These are phyloP conservation scores for Premnoplex brunnescens DNA, from an alignment of 2,797 vertebrate species.

Conservation along the genomic window DNA sequence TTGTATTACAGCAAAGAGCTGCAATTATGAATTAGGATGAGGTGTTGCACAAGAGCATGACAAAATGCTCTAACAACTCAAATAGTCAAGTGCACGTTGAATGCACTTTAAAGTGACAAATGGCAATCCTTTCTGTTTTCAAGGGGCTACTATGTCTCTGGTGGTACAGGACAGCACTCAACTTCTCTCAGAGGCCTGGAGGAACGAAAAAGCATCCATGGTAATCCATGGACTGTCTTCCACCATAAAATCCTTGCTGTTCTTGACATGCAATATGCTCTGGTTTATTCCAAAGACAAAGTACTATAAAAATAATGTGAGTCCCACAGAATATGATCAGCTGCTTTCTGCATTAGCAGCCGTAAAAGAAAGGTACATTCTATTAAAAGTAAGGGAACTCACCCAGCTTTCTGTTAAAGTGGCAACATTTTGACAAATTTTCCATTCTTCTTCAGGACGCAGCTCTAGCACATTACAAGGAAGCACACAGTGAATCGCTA, in stretches of 20 bases:
- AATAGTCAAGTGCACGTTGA: background rate
- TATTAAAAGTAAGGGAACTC: constrained; percentile 34
- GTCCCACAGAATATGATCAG: background rate
- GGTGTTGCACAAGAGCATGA: constrained; percentile 3
- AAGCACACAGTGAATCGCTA: background rate
- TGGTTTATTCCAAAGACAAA: background rate
- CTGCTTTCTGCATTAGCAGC: constrained; percentile 45
- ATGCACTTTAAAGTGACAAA: background rate
- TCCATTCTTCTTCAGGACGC: background rate
- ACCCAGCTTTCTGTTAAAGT: constrained; percentile 9
- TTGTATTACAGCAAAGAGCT: constrained; percentile 8
- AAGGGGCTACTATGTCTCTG: background rate
- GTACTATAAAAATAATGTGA: background rate
- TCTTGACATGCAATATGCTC: background rate
- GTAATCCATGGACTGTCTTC: background rate
- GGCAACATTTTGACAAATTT: background rate
- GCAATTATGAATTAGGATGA: background rate
- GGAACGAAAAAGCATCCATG: background rate
- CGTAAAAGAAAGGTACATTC: constrained; percentile 12
- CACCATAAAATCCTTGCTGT: background rate
- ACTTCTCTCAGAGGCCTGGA: background rate
- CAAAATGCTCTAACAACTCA: background rate
- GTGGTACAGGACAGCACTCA: background rate
- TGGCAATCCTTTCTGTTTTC: background rate
- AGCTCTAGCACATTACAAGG: background rate